Evolutionary conservation across 2,797 vertebrate genomes (phyloP), one percentile per base, ranked within the genome.

Genomic region (Hemitrygon akajei): DNA sequence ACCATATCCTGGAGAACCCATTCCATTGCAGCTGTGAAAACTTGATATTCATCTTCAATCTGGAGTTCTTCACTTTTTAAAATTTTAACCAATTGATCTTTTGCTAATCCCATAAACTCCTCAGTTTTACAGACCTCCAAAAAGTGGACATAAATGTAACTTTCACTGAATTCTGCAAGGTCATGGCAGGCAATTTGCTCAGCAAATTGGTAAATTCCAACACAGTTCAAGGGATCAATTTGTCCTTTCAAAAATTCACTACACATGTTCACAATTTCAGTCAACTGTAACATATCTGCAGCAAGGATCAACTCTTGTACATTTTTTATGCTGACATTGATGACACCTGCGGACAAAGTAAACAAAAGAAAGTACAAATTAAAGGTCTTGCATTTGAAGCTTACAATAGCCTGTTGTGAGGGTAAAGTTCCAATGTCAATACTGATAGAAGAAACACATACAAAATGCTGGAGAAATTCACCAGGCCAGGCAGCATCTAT

Each of bases 11-110:
- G 98, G 91, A 98, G 96, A 94, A 99, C 96, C 99, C 99, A 99
- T 0, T 98, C 97, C 98, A 99, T 99, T 12, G 98, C 98, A 1
- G 98, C 98, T 0, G 95, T 96, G 94, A 99, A 99, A 47, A 99
- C 98, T 95, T 99, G 99, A 95, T 99, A 99, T 96, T 99, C 98
- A 37, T 99, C 98, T 95, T 99, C 98, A 66, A 99, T 98, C 95
- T 98, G 97, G 37, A 99, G 96, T 96, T 99, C 99, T 95, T 99
- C 98, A 1, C 98, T 99, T 94, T 97, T 96, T 81, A 99, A 95
- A 95, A 99, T 96, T 95, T 96, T 98, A 94, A 98, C 96, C 93
- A 99, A 95, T 96, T 99, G 98, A 94, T 98, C 98, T 95, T 98
- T 99, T 0, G 97, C 97, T 95, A 99, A 97, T 16, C 96, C 96